phyloP scores from a whole-genome alignment of 2,113 vertebrate species.

The Nerophis ophidion region DNA sequence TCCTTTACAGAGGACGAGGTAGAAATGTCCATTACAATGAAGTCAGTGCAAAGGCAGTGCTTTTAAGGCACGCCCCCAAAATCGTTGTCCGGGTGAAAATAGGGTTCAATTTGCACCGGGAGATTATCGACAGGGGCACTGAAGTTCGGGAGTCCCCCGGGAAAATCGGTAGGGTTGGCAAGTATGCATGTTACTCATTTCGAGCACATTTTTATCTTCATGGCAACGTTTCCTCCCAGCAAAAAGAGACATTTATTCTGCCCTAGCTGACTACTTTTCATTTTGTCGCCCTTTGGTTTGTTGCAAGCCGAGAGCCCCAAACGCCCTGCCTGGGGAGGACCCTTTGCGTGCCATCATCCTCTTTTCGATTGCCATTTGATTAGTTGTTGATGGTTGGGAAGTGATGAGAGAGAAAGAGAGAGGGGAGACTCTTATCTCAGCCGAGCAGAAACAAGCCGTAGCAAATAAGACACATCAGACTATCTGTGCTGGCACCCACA shows the following conservation, averaged over 20 bases:
- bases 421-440: slow-evolving; percentile 67
- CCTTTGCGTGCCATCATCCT: slow-evolving; percentile 41
- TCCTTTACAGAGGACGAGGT: too few species aligned
- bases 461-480: slow-evolving; percentile 71
- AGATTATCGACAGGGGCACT: too few species aligned
- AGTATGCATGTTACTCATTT: neutral
- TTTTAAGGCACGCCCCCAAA: too few species aligned
- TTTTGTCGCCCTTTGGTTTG: slow-evolving; percentile 48
- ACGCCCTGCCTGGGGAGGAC: slow-evolving; percentile 47
- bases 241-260: slow-evolving; percentile 51
- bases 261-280: slow-evolving; percentile 39
- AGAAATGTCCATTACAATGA: too few species aligned
- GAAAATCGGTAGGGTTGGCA: too few species aligned
- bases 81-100: too few species aligned
- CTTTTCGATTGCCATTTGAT: slow-evolving; percentile 59
- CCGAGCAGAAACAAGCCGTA: slow-evolving; percentile 72
- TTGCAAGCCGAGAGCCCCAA: slow-evolving; percentile 47
- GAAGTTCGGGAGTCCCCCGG: too few species aligned
- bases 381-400: slow-evolving; percentile 53
- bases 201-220: slow-evolving; percentile 33
- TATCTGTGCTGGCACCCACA: slow-evolving; percentile 79
- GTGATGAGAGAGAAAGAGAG: slow-evolving; percentile 35
- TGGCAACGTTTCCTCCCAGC: slow-evolving; percentile 33
- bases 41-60: too few species aligned
- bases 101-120: too few species aligned